Conservation (phyloP, 1,140 invertebrate species). For the Copidosoma floridanum region DNA sequence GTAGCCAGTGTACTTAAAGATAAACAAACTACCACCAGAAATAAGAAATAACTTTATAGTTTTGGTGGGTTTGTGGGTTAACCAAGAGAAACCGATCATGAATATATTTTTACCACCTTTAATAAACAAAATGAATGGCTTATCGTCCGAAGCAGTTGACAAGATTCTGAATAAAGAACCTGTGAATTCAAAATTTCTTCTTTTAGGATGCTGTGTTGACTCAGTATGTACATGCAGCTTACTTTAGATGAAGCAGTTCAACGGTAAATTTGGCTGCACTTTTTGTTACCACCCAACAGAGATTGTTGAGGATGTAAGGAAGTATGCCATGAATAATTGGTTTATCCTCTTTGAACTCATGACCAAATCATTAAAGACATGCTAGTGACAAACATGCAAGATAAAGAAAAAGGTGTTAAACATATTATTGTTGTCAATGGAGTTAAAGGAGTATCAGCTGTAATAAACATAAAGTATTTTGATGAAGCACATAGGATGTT, state of each 20-base stretch:
- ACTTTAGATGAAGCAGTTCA: slow-evolving; percentile 28
- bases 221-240: slow-evolving; percentile 20
- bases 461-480: no score
- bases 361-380: no score
- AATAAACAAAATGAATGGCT: slow-evolving; percentile 20
- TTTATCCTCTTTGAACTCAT: no score
- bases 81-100: slow-evolving; percentile 24
- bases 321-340: neutral
- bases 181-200: slow-evolving; percentile 22
- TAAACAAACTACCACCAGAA: slow-evolving; percentile 16
- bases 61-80: slow-evolving; percentile 24
- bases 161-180: neutral
- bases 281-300: slow-evolving; percentile 21
- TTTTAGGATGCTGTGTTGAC: slow-evolving; percentile 25
- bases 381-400: no score
- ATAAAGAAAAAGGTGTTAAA: no score
- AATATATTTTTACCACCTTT: slow-evolving; percentile 25
- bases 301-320: neutral
- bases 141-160: slow-evolving; percentile 17
- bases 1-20: slow-evolving; percentile 25
- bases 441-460: no score
- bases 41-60: slow-evolving; percentile 19
- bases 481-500: slow-evolving; percentile 22
- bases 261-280: slow-evolving; percentile 24
- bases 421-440: no score